phyloP scores from a whole-genome alignment of 2,797 vertebrate genomes.

The Enteromius radiatus region DNA sequence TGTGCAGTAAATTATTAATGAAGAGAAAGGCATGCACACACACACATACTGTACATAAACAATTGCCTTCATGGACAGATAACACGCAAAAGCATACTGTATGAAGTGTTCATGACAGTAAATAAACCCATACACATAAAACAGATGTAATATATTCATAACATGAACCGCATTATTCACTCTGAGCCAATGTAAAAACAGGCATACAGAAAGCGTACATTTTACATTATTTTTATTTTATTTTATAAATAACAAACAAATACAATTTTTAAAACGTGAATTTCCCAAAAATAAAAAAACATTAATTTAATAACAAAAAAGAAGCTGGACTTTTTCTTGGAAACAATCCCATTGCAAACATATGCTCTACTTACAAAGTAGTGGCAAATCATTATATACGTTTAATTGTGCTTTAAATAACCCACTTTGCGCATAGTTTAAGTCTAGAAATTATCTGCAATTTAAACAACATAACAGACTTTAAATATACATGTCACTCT shows the following conservation, averaged over 20 bases:
- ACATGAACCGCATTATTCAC: neutral
- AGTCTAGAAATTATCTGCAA: neutral
- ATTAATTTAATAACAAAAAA: neutral
- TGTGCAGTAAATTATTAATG: slow-evolving; percentile 77
- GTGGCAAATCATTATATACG: too few relatives aligned
- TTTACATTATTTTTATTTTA: too few relatives aligned
- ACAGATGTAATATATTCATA: neutral
- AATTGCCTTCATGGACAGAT: slow-evolving; percentile 33
- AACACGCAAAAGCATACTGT: slow-evolving; percentile 20
- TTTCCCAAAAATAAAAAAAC: too few relatives aligned
- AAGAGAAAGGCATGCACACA: slow-evolving; percentile 55
- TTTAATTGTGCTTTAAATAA: neutral
- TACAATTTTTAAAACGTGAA: too few relatives aligned
- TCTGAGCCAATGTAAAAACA: too few relatives aligned
- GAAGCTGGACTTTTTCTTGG: neutral
- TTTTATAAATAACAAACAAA: too few relatives aligned
- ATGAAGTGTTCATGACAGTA: neutral
- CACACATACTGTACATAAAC: slow-evolving; percentile 56
- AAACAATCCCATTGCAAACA: neutral
- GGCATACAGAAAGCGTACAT: too few relatives aligned
- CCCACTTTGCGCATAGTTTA: neutral
- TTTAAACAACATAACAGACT: neutral
- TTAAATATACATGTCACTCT: neutral
- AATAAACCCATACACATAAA: neutral
- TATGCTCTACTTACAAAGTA: neutral